phyloP scores from a whole-genome alignment of 2,797 vertebrate species.

The Cryptoblepharus egeriae region DNA sequence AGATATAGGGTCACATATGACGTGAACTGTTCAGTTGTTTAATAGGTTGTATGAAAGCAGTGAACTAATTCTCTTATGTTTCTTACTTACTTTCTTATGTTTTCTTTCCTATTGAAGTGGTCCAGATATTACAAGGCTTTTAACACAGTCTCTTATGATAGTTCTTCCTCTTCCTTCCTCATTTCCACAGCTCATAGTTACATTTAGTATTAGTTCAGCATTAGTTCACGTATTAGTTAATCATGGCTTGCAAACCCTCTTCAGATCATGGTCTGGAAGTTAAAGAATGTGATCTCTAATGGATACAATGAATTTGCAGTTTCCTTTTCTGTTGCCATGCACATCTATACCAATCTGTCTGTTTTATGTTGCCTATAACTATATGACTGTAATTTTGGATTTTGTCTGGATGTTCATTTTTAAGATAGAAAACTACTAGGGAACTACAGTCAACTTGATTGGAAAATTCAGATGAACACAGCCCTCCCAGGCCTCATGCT shows the following conservation, averaged over 20 bases:
- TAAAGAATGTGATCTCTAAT: neutral
- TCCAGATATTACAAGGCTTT: neutral
- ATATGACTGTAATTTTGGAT: neutral
- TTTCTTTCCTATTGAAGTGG: no score
- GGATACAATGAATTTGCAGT: neutral
- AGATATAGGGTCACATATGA: neutral
- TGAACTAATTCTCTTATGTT: slow-evolving; percentile 8
- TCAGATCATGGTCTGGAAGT: neutral
- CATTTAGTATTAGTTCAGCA: no score
- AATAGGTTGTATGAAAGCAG: neutral
- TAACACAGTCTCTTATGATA: no score
- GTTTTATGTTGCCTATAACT: neutral
- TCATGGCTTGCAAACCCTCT: neutral
- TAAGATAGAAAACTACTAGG: no score
- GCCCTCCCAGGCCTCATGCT: neutral
- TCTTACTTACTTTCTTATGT: slow-evolving; percentile 7
- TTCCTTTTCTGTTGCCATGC: neutral
- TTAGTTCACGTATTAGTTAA: no score
- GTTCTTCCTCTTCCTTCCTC: no score
- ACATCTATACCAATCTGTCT: neutral
- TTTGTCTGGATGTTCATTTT: neutral
- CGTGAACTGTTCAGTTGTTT: slow-evolving; percentile 4
- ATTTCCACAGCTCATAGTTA: no score
- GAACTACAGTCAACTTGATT: neutral
- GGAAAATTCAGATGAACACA: neutral